phyloP scores from a whole-genome alignment of 1,140 invertebrate genomes.

The Neodiprion fabricii region DNA sequence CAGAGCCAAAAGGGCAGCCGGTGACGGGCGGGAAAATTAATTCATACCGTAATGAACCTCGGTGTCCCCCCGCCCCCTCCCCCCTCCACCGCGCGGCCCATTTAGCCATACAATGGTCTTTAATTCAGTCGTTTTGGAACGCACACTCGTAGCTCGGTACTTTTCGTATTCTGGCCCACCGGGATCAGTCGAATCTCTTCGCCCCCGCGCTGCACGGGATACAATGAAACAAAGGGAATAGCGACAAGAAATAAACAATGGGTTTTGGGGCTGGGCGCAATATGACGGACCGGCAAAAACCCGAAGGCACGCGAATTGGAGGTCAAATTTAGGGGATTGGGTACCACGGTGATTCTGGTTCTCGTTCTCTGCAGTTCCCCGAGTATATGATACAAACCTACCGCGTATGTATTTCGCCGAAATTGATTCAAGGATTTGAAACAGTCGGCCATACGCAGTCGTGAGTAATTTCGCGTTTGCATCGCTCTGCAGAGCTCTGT shows the following conservation, averaged over 20 bases:
- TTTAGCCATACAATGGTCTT: conserved; percentile 2
- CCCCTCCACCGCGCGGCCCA: neutral
- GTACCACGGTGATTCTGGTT: too few species aligned
- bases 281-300: neutral
- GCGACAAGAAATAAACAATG: conserved; percentile 5
- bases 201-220: neutral
- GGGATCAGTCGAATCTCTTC: neutral
- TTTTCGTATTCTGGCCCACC: neutral
- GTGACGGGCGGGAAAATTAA: neutral
- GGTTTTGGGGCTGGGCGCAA: neutral
- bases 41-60: neutral
- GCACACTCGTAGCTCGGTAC: neutral
- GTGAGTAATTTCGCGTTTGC: too few species aligned
- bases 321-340: neutral
- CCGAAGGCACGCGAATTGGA: neutral
- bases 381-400: too few species aligned
- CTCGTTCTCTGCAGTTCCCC: too few species aligned
- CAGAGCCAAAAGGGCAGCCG: neutral
- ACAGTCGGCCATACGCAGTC: too few species aligned
- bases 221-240: conserved; percentile 4
- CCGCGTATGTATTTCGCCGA: too few species aligned
- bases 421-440: too few species aligned
- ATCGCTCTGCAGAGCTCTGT: too few species aligned
- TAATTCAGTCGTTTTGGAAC: neutral
- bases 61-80: neutral